Evolutionary conservation across 30 jellyfish, hydroid and myxozoan species (phyloP).

Genomic region (Phacellophora camtschatica): DNA sequence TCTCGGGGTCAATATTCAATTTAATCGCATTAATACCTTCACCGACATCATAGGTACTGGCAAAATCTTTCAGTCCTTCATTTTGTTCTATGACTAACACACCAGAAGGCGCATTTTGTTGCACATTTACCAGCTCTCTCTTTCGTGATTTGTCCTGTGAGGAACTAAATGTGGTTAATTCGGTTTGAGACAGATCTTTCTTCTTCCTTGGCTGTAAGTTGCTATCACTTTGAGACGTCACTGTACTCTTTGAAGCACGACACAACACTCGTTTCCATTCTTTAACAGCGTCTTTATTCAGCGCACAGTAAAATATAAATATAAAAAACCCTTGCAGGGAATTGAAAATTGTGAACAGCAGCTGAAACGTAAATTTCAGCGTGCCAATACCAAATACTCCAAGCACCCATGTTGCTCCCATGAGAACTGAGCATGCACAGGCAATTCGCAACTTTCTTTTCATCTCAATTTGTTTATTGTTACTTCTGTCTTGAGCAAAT

Average conservation of each 20-base stretch:
- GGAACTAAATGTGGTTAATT: too few relatives aligned
- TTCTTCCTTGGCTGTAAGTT: too few relatives aligned
- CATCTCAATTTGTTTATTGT: not conserved
- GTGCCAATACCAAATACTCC: constrained; percentile 75
- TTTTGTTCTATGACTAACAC: too few relatives aligned
- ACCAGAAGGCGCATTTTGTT: too few relatives aligned
- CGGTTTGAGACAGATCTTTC: too few relatives aligned
- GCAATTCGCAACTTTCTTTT: constrained; percentile 53
- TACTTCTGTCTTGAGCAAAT: not conserved
- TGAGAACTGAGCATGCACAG: constrained; percentile 44
- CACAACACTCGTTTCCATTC: constrained; percentile 61
- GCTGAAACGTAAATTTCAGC: constrained; percentile 50
- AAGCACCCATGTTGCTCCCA: constrained; percentile 72
- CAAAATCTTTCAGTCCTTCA: too few relatives aligned
- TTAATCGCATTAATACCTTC: too few relatives aligned
- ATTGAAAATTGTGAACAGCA: constrained; percentile 55
- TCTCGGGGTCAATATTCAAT: too few relatives aligned
- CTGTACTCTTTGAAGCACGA: not conserved
- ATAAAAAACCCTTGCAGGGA: constrained; percentile 76
- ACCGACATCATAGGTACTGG: too few relatives aligned
- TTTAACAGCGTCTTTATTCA: constrained; percentile 39
- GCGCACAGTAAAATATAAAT: constrained; percentile 61
- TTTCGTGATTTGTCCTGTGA: too few relatives aligned
- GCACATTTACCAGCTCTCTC: too few relatives aligned
- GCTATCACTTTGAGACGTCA: too few relatives aligned